These are phyloP conservation scores for Ormyrus thymus DNA, from an alignment of 2,888 invertebrate genomes.

Conservation along the genomic window DNA sequence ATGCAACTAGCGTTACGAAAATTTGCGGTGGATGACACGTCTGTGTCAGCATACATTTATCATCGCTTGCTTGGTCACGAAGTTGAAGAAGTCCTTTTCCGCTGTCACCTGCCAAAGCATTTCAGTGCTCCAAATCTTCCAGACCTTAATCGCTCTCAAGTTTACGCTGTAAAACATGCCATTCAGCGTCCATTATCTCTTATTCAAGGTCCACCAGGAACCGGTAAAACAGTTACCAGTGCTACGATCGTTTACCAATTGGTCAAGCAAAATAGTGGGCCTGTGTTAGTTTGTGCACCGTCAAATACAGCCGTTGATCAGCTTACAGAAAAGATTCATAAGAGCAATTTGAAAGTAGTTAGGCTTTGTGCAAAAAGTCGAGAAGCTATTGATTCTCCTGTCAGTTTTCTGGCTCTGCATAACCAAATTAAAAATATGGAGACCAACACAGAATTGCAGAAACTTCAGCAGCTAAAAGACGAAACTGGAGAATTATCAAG, in stretches of 20 bases:
- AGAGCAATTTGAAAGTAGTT: constrained; percentile 94
- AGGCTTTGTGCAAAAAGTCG: constrained; percentile 97
- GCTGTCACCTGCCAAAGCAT: constrained; percentile 94
- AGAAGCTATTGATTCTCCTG: constrained; percentile 98
- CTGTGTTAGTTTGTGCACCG: constrained; percentile 94
- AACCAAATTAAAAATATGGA: constrained; percentile 98
- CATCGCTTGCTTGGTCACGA: constrained; percentile 96
- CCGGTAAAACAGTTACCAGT: constrained; percentile 99
- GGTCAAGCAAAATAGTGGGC: constrained; percentile 96
- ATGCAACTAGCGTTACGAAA: constrained; percentile 96
- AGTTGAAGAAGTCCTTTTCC: constrained; percentile 93
- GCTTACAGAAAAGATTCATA: constrained; percentile 98
- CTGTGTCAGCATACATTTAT: constrained; percentile 98
- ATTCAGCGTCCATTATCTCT: constrained; percentile 95
- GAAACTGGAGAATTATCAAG: constrained; percentile 98
- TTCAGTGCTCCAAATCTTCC: constrained; percentile 98
- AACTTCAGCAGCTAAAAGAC: constrained; percentile 96
- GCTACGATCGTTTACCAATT: constrained; percentile 99
- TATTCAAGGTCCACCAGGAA: constrained; percentile 98
- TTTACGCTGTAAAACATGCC: constrained; percentile 98
- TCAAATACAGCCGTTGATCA: constrained; percentile 99
- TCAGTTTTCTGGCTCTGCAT: constrained; percentile 96
- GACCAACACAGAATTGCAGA: constrained; percentile 93
- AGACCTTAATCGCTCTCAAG: constrained; percentile 96
- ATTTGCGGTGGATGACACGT: constrained; percentile 96